Base-by-base conservation (phyloP, 2,888 invertebrate species). In the Ophion slaviceki region DNA sequence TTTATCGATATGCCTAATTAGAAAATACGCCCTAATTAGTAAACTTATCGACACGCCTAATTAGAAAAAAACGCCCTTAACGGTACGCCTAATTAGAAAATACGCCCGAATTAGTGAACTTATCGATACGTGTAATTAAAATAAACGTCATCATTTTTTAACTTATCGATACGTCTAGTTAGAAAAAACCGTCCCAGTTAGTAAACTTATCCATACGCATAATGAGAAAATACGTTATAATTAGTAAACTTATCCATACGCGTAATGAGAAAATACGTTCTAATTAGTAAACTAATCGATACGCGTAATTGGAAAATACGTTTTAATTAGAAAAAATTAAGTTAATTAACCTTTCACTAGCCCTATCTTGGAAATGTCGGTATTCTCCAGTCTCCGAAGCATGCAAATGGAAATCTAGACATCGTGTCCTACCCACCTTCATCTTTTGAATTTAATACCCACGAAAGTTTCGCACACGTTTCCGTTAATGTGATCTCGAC, bases 401-500 rank as follows among this genome's bases (percentile, higher is more conserved):
- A 14, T 17, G 17, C 14, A 17, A 53, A 17, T 53, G 14, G 53
- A 5, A 53, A 53, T 32, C 47, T 62, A 1, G 7, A 7, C 40
- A 24, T 24, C 17, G 57, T 32, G n/a, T 10, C 28, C 11, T 28
- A 14, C 11, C n/a, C n/a, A 67, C n/a, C 40, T 36, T 67, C n/a
- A n/a, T 67, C 20, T n/a, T 78, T 82, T 71, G 32, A 32, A 32
- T 32, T 32, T 32, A 74, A 57, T 32, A 59, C 36, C 24, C 45
- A 71, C 32, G 64, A 28, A 28, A n/a, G 59, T 36, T 76, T 57
- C 59, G 36, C 71, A 66, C 59, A 32, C 47, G 79, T 76, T 77
- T 68, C 70, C 24, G 53, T 71, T 74, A 86, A 82, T 68, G 85
- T 80, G 85, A 86, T 82, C 72, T 77, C 76, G 72, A 80, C 76